phyloP scores from a whole-genome alignment of 1,140 invertebrate genomes.

The Drosophila santomea region DNA sequence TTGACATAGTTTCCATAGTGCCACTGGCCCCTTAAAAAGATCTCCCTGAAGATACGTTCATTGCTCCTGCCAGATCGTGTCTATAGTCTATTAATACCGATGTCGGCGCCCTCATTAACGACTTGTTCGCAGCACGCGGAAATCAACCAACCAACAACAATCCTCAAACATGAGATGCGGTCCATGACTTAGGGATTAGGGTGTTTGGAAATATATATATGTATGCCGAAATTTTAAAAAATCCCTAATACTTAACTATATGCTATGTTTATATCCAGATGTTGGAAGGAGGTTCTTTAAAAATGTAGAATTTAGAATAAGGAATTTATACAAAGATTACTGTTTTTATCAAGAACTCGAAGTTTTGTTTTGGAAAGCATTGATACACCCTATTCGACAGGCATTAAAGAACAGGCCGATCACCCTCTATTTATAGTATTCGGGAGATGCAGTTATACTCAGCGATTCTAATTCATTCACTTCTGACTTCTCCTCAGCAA shows the following conservation, averaged over 20 bases:
- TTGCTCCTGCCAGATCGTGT: slow-evolving; percentile 56
- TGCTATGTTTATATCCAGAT: no score
- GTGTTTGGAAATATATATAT: slow-evolving; percentile 6
- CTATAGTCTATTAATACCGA: slow-evolving; percentile 55
- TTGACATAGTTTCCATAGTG: slow-evolving; percentile 65
- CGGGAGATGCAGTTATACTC: slow-evolving; percentile 18
- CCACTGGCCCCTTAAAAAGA: slow-evolving; percentile 12
- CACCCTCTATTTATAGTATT: slow-evolving; percentile 41
- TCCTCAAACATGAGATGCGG: slow-evolving; percentile 31
- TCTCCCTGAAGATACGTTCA: slow-evolving; percentile 34
- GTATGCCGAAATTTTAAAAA: no score
- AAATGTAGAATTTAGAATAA: no score
- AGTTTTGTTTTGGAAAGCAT: background rate
- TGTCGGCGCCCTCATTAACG: slow-evolving; percentile 62
- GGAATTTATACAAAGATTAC: no score
- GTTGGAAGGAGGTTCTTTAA: no score
- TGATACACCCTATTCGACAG: slow-evolving; percentile 18
- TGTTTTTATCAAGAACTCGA: background rate
- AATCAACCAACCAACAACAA: slow-evolving; percentile 44
- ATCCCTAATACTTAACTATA: no score
- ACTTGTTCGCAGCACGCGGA: slow-evolving; percentile 70
- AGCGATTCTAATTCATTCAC: slow-evolving; percentile 48
- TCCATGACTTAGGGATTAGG: slow-evolving; percentile 21
- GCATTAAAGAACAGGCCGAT: slow-evolving; percentile 13
- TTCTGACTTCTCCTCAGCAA: slow-evolving; percentile 35